Base-by-base conservation (phyloP, 1,140 invertebrate genomes). In the Schlechtendalia chinensis region DNA sequence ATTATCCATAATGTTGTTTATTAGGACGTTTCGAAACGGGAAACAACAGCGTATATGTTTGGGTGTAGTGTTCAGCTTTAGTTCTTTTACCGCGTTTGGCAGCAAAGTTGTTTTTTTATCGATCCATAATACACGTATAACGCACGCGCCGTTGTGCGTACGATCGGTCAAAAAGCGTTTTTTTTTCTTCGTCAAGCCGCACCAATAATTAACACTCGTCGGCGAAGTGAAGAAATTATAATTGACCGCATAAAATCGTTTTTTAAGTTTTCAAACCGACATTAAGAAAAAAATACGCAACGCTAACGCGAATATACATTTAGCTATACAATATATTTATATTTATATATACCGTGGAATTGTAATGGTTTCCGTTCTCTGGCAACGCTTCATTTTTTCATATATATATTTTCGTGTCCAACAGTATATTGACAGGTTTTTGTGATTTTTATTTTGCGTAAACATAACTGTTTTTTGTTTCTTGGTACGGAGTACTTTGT, bases 381-480 rank as follows among this genome's bases (percentile, higher is more conserved):
- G 29, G 50, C 27, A 71, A 53, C 22, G 17, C 67, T 6, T 71
- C 67, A 1, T 53, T 45, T 69, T 72, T 22, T 69, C 54, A 54
- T 39, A 54, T n/a, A n/a, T n/a, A n/a, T n/a, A n/a, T n/a, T n/a
- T 29, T 19, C 24, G 24, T 72, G 17, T 54, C 69, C 24, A 72
- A 54, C 17, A 53, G 10, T 54, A 11, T 72, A 32, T 72, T 72
- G 69, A 72, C 69, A 72, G 69, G 24, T 72, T 29, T 71, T 71
- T 69, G 4, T 45, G 39, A 5, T 45, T 45, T 50, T 63, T 63
- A 32, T 63, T 53, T 72, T 27, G 45, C 50, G 17, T n/a, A 29
- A 72, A 72, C 22, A 69, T 53, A 54, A 54, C 47, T 29, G 69
- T 72, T 72, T 72, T 39, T 72, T 54, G 50, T 72, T 72, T 54